Evolutionary conservation across 2,888 invertebrate genomes (phyloP).

Genomic region (Tanypteryx hageni): DNA sequence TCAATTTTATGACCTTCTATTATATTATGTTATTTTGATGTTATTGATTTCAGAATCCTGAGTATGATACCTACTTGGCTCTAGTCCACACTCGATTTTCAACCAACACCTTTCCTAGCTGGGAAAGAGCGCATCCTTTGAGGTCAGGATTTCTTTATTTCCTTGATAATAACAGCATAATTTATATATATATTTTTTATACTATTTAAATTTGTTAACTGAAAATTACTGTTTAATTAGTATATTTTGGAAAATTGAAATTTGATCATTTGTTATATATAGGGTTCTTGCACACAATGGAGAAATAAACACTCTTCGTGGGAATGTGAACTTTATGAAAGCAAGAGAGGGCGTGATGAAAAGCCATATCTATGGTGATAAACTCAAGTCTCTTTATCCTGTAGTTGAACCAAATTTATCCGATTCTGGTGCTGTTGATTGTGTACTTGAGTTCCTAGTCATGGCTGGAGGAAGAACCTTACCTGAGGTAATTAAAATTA

Average conservation of each 20-base stretch:
- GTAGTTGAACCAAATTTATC: constrained; percentile 98
- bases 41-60: constrained; percentile 81
- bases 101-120: constrained; percentile 99
- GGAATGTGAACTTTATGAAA: constrained; percentile 99
- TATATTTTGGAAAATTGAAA: background rate
- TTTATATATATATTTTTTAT: too few species aligned
- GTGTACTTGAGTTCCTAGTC: constrained; percentile 97
- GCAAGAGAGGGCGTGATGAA: constrained; percentile 99
- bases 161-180: background rate
- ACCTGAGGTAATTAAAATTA: constrained; percentile 82
- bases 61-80: constrained; percentile 95
- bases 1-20: background rate
- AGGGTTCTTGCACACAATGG: constrained; percentile 98
- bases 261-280: constrained; percentile 70
- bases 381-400: constrained; percentile 93
- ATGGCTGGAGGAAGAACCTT: constrained; percentile 94
- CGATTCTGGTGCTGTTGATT: constrained; percentile 98
- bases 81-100: constrained; percentile 99
- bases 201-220: background rate
- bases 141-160: constrained; percentile 78
- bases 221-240: background rate
- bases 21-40: constrained; percentile 34
- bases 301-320: constrained; percentile 98
- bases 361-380: constrained; percentile 88
- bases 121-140: constrained; percentile 99